Conservation (phyloP, 2,888 invertebrate species). For the Cyclophora punctaria region DNA sequence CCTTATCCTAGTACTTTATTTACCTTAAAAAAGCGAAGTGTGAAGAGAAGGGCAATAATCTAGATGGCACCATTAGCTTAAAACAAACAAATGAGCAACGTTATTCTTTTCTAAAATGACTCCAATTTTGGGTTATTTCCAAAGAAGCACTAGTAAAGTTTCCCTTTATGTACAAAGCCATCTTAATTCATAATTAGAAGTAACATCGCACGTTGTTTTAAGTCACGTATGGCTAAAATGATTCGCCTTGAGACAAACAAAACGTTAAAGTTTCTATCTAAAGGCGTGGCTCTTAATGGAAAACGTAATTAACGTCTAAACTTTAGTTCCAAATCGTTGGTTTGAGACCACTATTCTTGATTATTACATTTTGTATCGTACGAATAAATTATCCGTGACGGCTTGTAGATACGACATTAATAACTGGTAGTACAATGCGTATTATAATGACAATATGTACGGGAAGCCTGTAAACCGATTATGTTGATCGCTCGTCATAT, state of each 20-base stretch:
- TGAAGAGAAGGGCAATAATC: too few species aligned
- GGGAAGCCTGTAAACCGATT: conserved; percentile 70
- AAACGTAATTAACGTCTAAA: conserved; percentile 50
- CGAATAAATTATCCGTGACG: conserved; percentile 50
- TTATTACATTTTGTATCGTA: conserved; percentile 26
- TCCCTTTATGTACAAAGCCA: too few species aligned
- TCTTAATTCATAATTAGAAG: conserved; percentile 15
- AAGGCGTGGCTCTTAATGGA: conserved; percentile 36
- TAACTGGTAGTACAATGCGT: conserved; percentile 59
- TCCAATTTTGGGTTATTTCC: too few species aligned
- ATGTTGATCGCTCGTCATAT: conserved; percentile 62
- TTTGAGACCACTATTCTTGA: conserved; percentile 42
- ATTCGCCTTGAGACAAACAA: conserved; percentile 35
- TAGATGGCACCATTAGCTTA: too few species aligned
- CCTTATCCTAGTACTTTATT: too few species aligned
- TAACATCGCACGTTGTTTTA: conserved; percentile 27
- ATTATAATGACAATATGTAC: conserved; percentile 64
- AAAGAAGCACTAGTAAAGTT: too few species aligned
- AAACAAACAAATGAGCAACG: too few species aligned
- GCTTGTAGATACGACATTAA: conserved; percentile 49
- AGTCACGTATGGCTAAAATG: conserved; percentile 27
- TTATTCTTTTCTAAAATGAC: too few species aligned
- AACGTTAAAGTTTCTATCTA: conserved; percentile 35
- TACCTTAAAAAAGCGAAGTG: too few species aligned
- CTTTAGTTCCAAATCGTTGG: conserved; percentile 39